Evolutionary conservation across 23 tunicate species (phyloP).

Genomic region (Phallusia fumigata): DNA sequence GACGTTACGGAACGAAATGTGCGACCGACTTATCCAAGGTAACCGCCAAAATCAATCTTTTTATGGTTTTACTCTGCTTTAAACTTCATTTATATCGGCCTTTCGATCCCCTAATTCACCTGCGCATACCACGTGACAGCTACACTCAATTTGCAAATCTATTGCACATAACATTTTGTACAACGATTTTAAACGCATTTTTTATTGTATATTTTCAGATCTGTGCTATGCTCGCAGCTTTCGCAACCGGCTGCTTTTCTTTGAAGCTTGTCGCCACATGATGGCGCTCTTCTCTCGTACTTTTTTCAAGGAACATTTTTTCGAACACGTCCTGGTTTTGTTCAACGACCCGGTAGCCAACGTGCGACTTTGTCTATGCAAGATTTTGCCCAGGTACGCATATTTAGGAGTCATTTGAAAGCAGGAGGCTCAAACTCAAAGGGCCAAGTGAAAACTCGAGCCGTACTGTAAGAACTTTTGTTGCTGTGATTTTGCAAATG

Average conservation of each 20-base stretch:
- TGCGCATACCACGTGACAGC: too few relatives aligned
- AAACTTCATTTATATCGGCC: too few relatives aligned
- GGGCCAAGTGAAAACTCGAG: too few relatives aligned
- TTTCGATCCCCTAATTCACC: too few relatives aligned
- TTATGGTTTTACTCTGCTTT: neutral
- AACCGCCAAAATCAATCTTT: neutral
- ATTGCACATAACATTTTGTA: too few relatives aligned
- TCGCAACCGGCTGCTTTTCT: slow-evolving; percentile 66
- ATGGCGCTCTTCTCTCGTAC: slow-evolving; percentile 64
- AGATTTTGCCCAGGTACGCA: slow-evolving; percentile 70
- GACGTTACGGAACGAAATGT: slow-evolving; percentile 76
- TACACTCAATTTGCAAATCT: too few relatives aligned
- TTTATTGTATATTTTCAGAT: slow-evolving; percentile 30
- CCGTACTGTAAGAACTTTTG: too few relatives aligned
- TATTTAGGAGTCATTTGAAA: too few relatives aligned
- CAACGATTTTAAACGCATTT: too few relatives aligned
- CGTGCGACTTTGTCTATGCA: slow-evolving; percentile 78
- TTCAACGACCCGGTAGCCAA: slow-evolving; percentile 68
- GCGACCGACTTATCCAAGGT: slow-evolving; percentile 73
- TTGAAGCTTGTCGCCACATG: slow-evolving; percentile 72
- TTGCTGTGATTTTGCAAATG: too few relatives aligned
- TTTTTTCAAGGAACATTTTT: slow-evolving; percentile 73
- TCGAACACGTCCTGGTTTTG: slow-evolving; percentile 59
- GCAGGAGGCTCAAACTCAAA: too few relatives aligned
- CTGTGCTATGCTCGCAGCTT: slow-evolving; percentile 53